Conservation (phyloP, 1,140 invertebrate species). For the Drosophila kanapiae region DNA sequence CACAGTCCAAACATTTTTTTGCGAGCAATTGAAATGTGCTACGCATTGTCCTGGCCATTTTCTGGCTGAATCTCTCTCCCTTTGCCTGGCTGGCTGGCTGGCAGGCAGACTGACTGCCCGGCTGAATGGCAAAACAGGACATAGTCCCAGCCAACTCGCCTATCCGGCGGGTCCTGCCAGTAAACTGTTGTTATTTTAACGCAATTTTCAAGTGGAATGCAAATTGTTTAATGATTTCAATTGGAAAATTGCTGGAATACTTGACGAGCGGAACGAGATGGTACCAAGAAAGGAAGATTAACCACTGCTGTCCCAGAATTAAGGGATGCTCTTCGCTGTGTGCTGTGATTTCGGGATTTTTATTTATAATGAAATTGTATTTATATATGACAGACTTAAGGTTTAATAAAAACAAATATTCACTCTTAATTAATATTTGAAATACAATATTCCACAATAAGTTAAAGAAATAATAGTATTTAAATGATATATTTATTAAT, state of each 20-base stretch:
- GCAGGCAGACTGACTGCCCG: slow-evolving; percentile 19
- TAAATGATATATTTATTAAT: too few species aligned
- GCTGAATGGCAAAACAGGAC: slow-evolving; percentile 57
- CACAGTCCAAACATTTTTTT: slow-evolving; percentile 74
- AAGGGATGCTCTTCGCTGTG: slow-evolving; percentile 6
- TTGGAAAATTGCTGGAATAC: slow-evolving; percentile 84
- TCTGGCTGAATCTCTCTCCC: slow-evolving; percentile 7
- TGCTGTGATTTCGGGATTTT: not conserved
- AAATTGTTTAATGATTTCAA: slow-evolving; percentile 85
- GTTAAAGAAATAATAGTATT: too few species aligned
- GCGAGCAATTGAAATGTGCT: slow-evolving; percentile 76
- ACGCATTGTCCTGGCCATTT: slow-evolving; percentile 56
- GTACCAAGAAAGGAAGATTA: slow-evolving; percentile 56
- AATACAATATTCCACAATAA: too few species aligned
- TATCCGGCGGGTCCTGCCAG: slow-evolving; percentile 57
- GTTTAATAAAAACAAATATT: too few species aligned
- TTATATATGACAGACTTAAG: too few species aligned
- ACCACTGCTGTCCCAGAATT: not conserved
- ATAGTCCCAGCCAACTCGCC: slow-evolving; percentile 25
- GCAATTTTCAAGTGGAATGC: slow-evolving; percentile 85
- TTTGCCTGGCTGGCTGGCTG: not conserved
- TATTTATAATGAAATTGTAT: too few species aligned
- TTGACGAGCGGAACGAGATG: slow-evolving; percentile 64
- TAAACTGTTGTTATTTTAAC: slow-evolving; percentile 84
- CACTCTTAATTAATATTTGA: too few species aligned